These are phyloP conservation scores for Falco berigora DNA, from an alignment of 2,797 vertebrate genomes.

Conservation along the genomic window DNA sequence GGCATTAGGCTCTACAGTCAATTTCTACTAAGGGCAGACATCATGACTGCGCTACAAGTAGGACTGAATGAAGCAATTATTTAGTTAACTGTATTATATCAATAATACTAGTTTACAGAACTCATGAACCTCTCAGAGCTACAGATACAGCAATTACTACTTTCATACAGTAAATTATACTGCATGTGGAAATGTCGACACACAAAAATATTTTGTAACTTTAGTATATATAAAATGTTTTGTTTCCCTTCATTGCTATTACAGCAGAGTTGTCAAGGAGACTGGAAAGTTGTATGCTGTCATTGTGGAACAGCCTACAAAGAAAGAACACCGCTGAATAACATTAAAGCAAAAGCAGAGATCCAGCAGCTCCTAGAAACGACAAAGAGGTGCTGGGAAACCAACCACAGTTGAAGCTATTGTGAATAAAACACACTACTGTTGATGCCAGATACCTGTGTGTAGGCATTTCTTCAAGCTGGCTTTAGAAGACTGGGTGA, in stretches of 20 bases:
- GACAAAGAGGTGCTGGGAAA: background rate
- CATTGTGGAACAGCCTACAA: background rate
- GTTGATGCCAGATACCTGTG: background rate
- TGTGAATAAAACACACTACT: background rate
- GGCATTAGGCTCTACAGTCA: background rate
- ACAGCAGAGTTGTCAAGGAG: background rate
- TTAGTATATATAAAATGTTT: background rate
- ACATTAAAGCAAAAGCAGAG: background rate
- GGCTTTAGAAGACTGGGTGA: background rate
- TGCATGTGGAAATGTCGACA: background rate
- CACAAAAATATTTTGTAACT: background rate
- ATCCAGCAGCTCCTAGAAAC: background rate
- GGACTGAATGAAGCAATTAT: slow-evolving; percentile 1
- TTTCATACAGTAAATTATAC: background rate
- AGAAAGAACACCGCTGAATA: background rate
- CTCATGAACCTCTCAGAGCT: background rate
- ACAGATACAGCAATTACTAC: slow-evolving; percentile 7
- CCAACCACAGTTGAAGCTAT: background rate
- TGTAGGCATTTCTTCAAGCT: background rate
- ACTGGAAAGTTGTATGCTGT: background rate
- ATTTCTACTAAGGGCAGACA: background rate
- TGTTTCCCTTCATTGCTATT: background rate
- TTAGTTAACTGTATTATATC: background rate
- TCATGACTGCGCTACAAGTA: background rate
- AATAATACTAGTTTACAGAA: background rate